Conservation (phyloP, 1,140 invertebrate genomes). For the Scaptodrosophila lebanonensis region DNA sequence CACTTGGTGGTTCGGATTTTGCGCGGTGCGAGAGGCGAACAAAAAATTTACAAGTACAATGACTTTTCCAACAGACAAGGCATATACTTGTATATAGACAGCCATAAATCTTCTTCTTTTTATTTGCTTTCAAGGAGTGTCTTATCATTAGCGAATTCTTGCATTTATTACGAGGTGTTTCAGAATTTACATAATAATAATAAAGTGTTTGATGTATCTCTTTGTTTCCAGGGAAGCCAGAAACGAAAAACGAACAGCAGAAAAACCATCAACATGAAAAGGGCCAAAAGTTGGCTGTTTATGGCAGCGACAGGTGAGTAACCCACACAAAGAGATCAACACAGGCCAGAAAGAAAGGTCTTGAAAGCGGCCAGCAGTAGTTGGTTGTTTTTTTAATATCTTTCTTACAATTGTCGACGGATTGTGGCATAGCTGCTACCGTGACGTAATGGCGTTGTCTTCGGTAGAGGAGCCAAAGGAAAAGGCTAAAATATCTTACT, state of each 20-base stretch:
- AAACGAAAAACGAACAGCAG: conserved; percentile 20
- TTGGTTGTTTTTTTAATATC: too few relatives aligned
- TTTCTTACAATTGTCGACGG: too few relatives aligned
- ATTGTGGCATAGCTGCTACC: too few relatives aligned
- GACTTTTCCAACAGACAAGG: conserved; percentile 23
- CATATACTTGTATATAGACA: background rate
- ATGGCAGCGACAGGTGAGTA: conserved; percentile 62
- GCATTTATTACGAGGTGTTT: background rate
- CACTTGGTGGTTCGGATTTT: too few relatives aligned
- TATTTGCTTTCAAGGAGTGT: conserved; percentile 13
- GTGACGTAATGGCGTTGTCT: too few relatives aligned
- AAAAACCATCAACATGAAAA: conserved; percentile 54
- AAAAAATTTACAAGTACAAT: conserved; percentile 33
- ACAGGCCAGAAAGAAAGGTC: too few relatives aligned
- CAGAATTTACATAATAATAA: conserved; percentile 37
- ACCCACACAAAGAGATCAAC: too few relatives aligned
- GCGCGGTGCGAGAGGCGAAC: conserved; percentile 1
- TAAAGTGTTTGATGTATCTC: conserved; percentile 9
- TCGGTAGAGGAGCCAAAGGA: too few relatives aligned
- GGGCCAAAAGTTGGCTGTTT: conserved; percentile 64
- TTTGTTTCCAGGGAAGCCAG: conserved; percentile 32
- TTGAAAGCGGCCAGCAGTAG: too few relatives aligned
- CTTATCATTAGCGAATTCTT: conserved; percentile 12
- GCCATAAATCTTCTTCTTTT: conserved; percentile 33
- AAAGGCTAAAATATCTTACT: too few relatives aligned